Base-by-base conservation (phyloP, 2,113 vertebrate species). In the Bagarius yarrelli region DNA sequence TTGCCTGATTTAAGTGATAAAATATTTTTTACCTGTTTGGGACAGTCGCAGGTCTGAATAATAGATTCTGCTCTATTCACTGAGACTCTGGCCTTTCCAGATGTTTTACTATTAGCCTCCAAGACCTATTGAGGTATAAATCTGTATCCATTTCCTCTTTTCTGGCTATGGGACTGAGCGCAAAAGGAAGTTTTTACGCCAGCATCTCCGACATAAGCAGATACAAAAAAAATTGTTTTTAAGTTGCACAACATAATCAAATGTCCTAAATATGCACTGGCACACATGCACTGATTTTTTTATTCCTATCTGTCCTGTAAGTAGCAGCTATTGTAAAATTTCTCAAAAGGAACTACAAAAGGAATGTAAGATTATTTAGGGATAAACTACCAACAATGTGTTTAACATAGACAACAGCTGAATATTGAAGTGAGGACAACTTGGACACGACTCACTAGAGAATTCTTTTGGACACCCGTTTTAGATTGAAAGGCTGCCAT, bases 91-190 rank as follows among this genome's bases (percentile, higher is more conserved):
- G 61, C 25, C 55, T 27, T 57, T 78, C 50, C 67, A 63, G 79
- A 76, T 27, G 47, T 76, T 73, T 73, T 73, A 67, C 75, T 63
- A 76, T 60, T 80, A 70, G 57, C 52, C 12, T 82, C 79, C 82
- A 84, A 89, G 91, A 89, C 85, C 82, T 27, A 61, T 84, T 83
- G 73, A 84, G 25, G 88, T 91, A 90, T 93, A 92, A 92, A 91
- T 82, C 86, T 81, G 76, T 61, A 53, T 69, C 14, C 36, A 76
- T 92, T 94, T 93, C 92, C 92, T 93, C 92, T 93, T 93, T 92
- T 89, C 47, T 3, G 25, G 55, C 57, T 36, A 21, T 80, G 63
- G 87, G 86, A 87, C 74, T 40, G 91, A 80, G 90, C 84, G 93
- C 91, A 93, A 92, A 91, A 70, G 87, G 88, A 90, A 91, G 88